Evolutionary conservation across 92 coral and sea anemone genomes (phyloP).

Genomic region (Parazoanthus atlanticus): DNA sequence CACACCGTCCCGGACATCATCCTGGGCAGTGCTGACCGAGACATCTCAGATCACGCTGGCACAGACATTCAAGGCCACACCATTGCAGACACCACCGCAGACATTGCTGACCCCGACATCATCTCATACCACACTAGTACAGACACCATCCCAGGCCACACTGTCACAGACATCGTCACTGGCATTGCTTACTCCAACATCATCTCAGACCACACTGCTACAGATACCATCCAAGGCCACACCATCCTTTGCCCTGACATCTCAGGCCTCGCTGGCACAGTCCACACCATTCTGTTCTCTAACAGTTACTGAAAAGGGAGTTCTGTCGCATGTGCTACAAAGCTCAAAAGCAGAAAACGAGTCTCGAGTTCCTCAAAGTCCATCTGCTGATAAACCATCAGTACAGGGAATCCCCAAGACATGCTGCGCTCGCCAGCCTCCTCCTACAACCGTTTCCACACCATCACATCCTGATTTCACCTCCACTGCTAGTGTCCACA

Average conservation of each 20-base stretch:
- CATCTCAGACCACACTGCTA: background rate
- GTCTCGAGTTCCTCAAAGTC: background rate
- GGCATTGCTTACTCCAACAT: background rate
- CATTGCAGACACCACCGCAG: no score
- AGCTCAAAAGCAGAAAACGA: background rate
- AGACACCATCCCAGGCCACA: no score
- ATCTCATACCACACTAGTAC: no score
- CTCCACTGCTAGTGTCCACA: background rate
- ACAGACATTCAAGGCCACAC: no score
- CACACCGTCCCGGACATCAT: no score
- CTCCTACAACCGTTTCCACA: no score
- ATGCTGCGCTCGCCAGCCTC: no score
- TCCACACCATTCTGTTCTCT: background rate
- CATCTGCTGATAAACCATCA: background rate
- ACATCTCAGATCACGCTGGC: no score
- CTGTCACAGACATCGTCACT: background rate
- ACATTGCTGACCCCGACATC: no score
- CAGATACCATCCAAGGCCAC: background rate
- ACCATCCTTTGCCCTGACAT: no score
- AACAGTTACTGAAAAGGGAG: background rate
- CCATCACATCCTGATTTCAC: background rate
- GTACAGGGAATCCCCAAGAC: no score
- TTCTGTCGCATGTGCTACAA: background rate
- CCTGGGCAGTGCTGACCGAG: no score
- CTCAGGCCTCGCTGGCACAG: background rate